Evolutionary conservation across 2,797 vertebrate genomes (phyloP), one percentile per base, ranked within the genome.

Genomic region (Pipistrellus kuhlii): DNA sequence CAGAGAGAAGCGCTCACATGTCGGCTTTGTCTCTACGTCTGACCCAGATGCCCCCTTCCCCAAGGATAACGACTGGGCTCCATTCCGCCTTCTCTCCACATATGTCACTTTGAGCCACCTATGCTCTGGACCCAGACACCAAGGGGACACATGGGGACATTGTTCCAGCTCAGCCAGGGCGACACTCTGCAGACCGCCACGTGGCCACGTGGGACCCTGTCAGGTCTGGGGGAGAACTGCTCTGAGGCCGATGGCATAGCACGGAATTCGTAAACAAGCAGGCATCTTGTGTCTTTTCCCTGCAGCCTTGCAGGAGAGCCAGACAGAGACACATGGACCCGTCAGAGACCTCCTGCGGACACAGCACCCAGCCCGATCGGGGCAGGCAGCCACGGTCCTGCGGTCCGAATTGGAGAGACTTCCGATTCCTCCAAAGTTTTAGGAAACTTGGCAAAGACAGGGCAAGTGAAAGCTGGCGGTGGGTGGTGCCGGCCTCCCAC

Each of bases 301-400:
- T 12, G 53, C 38, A 20, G 4, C 21, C 46, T 41, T 6, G 64
- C 44, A 6, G 27, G 48, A 35, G 9, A 57, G 59, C 35, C 32
- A 57, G 57, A 51, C 55, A 4, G 0, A 38, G 53, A 17, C 4
- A 0, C 14, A 1, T 0, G 8, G 10, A 10, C n/a, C 53, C 3
- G 8, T 2, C 25, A 27, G 64, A 75, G 57, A 14, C 55, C 32
- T 41, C 10, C 1, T 0, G 30, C 6, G 9, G 15, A 10, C 6
- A 4, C 38, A 4, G 23, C 1, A 3, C 17, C 0, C 21, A 2
- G 2, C 46, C 85, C 30, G 0, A 1, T 14, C 9, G 12, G 57
- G 1, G 14, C 8, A 2, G 3, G 6, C 35, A 8, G 12, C 59
- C 23, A 21, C n/a, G 8, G 2, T 14, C 3, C 78, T 21, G 59